Evolutionary conservation across 2,113 vertebrate species (phyloP).

Genomic region (Vulpes vulpes): DNA sequence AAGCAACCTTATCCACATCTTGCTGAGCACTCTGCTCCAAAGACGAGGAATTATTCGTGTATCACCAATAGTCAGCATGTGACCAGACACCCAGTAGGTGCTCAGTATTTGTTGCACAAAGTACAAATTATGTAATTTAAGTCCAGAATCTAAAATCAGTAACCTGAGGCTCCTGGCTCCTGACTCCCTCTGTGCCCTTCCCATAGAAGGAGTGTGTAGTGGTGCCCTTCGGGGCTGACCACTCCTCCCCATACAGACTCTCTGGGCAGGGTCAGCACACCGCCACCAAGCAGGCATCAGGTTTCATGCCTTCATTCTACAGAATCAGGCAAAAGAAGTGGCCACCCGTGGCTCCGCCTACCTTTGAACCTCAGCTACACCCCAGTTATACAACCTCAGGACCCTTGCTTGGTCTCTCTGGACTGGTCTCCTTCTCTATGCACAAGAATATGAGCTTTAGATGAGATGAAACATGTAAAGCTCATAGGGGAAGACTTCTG

Average conservation of each 20-base stretch:
- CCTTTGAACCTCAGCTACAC: neutral
- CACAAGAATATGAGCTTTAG: neutral
- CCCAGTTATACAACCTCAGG: neutral
- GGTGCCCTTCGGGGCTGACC: neutral
- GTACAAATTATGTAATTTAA: neutral
- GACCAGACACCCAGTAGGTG: neutral
- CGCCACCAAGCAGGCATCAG: neutral
- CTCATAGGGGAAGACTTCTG: neutral
- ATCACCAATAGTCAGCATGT: rapidly evolving
- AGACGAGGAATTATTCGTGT: rapidly evolving
- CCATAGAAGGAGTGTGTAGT: neutral
- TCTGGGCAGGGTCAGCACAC: rapidly evolving
- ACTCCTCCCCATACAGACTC: neutral
- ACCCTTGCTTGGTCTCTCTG: neutral
- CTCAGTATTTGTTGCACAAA: rapidly evolving
- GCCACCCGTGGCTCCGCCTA: rapidly evolving
- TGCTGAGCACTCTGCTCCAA: neutral
- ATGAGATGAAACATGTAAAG: neutral
- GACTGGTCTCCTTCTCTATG: rapidly evolving
- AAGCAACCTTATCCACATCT: rapidly evolving
- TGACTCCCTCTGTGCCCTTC: neutral
- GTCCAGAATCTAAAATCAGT: neutral
- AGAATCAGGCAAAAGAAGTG: neutral
- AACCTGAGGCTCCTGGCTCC: neutral
- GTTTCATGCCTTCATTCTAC: neutral